Conservation (phyloP, 1,140 invertebrate genomes). For the Epicauta chinensis region DNA sequence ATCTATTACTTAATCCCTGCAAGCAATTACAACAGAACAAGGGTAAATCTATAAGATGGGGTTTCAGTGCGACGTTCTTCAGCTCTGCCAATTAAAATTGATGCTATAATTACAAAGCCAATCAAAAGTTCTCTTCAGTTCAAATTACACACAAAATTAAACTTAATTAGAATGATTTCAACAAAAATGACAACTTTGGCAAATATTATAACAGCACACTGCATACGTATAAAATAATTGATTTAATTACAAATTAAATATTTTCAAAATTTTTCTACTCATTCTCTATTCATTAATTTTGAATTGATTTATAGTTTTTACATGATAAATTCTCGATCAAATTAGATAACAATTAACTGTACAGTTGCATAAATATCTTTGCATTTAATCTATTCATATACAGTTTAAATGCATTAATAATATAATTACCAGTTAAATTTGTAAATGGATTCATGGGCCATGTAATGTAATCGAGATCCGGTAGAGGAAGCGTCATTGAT, state of each 20-base stretch:
- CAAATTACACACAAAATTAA: conserved; percentile 36
- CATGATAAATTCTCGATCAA: no score
- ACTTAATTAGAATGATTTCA: conserved; percentile 30
- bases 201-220: conserved; percentile 21
- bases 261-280: no score
- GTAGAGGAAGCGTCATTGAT: conserved; percentile 10
- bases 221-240: no score
- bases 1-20: conserved; percentile 38
- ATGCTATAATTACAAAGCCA: conserved; percentile 39
- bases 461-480: conserved; percentile 17
- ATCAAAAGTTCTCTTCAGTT: conserved; percentile 34
- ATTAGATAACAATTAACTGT: no score
- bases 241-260: no score
- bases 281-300: no score
- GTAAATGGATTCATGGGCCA: neutral
- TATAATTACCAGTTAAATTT: conserved; percentile 8
- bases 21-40: conserved; percentile 33
- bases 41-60: conserved; percentile 35
- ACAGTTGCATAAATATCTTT: no score
- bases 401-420: conserved; percentile 2
- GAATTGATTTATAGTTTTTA: no score
- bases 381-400: no score
- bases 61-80: conserved; percentile 24
- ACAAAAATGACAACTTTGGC: conserved; percentile 24
- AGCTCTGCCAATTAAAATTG: conserved; percentile 40